A percentile compares a stretch with the other conserved stretches of the same genome.
These are phyloP conservation scores for Crocodylus rhombifer DNA, from an alignment of 2,797 vertebrate species.

Conservation along the genomic window DNA sequence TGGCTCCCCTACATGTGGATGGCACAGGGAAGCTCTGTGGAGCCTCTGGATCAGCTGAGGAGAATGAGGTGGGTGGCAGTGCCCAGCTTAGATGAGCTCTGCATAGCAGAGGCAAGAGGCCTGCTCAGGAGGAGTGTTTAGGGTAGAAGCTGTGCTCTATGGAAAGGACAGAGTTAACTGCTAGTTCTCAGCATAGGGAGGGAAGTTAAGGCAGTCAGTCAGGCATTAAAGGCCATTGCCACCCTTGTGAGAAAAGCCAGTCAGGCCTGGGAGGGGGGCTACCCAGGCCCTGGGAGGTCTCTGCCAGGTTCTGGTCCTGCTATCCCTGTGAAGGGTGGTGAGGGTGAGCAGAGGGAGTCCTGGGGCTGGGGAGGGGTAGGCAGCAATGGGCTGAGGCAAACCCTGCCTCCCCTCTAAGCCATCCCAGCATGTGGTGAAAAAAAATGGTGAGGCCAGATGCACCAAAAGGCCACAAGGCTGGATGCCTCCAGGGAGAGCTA, in stretches of 20 bases:
- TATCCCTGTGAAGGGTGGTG: too few relatives aligned
- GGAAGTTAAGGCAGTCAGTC: too few relatives aligned
- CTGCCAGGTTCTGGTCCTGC: not conserved
- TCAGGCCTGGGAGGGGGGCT: not conserved
- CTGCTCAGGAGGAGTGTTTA: too few relatives aligned
- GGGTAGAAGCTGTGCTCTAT: too few relatives aligned
- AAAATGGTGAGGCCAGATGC: slow-evolving; percentile 61
- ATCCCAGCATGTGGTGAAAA: not conserved
- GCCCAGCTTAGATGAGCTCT: too few relatives aligned
- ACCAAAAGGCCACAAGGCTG: not conserved
- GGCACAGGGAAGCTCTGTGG: not conserved
- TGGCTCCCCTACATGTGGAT: not conserved
- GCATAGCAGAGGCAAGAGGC: not conserved
- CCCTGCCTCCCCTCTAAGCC: not conserved
- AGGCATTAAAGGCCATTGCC: too few relatives aligned
- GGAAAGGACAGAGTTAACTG: too few relatives aligned
- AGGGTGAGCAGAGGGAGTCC: too few relatives aligned
- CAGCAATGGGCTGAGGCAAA: too few relatives aligned
- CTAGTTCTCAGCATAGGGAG: too few relatives aligned
- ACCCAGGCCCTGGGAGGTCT: not conserved
- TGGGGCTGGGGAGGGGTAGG: not conserved
- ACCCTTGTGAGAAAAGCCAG: too few relatives aligned
- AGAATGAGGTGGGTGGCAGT: not conserved
- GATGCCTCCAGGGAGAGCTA: too few relatives aligned
- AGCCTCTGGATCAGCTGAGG: not conserved